Base-by-base conservation (phyloP, 2,888 invertebrate genomes). In the Tortrix viridana region DNA sequence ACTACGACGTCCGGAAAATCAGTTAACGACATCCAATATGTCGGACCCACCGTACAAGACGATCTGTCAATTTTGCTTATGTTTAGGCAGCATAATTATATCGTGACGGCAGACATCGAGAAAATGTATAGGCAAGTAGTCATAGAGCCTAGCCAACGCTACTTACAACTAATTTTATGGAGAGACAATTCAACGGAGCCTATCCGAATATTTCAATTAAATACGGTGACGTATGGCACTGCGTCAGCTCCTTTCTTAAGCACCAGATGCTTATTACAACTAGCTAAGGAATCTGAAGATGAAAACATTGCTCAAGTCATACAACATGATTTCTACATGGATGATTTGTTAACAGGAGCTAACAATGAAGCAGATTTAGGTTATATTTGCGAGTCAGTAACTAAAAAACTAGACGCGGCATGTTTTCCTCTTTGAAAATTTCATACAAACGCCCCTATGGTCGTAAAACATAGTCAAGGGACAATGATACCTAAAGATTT, bases 371-470 rank as follows among this genome's bases (percentile, higher is more conserved):
- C 20, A 7, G 65, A 60, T 0, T 47, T 70, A 55, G 18, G 12
- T 7, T 48, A 61, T 23, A 57, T 60, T 41, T 23, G 58, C 14
- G 23, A 49, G 14, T 46, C 22, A 32, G 65, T 69, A 2, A 56
- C 41, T 3, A 12, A 50, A n/a, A 43, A 38, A 0, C 32, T 70
- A 1, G n/a, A 50, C 6, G 60, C 65, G 4, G 71, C 60, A 6
- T 67, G 71, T 60, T 66, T 71, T 18, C 65, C 68, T 0, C 22
- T 74, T n/a, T 66, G 55, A 19, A 71, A 72, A 55, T 66, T 69
- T 26, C 60, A 68, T 2, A 68, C 68, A 5, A 73, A 73, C 37
- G 67, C 54, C 48, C 65, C 67, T 3, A 38, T 52, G 20, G 43
- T 67, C n/a, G 60, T 68, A 49, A 1, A 52, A 14, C 23, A 64